Base-by-base conservation (phyloP, 23 tunicate species). In the Halocynthia roretzi region DNA sequence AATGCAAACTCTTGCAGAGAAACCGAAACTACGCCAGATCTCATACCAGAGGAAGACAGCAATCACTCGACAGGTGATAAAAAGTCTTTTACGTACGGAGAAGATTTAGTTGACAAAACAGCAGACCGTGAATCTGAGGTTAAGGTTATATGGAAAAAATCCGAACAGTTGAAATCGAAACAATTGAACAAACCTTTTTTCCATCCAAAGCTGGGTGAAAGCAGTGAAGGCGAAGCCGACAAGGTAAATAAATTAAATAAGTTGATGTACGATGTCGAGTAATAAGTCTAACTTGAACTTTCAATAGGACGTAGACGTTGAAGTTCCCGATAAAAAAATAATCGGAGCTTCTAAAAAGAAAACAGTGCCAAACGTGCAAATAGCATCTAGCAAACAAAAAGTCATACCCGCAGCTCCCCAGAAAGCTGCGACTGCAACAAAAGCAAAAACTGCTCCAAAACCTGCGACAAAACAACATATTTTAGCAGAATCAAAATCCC, bases 151-250 rank as follows among this genome's bases (percentile, higher is more conserved):
- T 89, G 96, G 96, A 83, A 80, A 61, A 77, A 82, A 11, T 53
- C 88, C 31, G 73, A 73, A 7, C 72, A 58, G 40, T 76, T 55
- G 55, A 54, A 54, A 20, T 9, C 87, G 51, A 75, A 83, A 7
- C 81, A 54, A 50, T 78, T 88, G 8, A 50, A 88, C 8, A 89
- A 89, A 75, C 88, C 85, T n/a, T 89, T 89, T 62, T 89, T 89
- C 67, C 84, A 82, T n/a, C 96, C 96, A 8, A 75, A 83, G 0
- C 50, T 23, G 58, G 70, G 56, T 15, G 96, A 80, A 76, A 67
- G 63, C 9, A 64, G 74, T 50, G 83, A 77, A 9, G 62, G 66
- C n/a, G 85, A 83, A 17, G 79, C 67, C 0, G 93, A 87, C 55
- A 80, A 81, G 63, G 80, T 54, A 14, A 74, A 74, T 0, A 64